These are phyloP conservation scores for Ctenosaura bakeri DNA, from an alignment of 2,797 vertebrate genomes.

Conservation along the genomic window DNA sequence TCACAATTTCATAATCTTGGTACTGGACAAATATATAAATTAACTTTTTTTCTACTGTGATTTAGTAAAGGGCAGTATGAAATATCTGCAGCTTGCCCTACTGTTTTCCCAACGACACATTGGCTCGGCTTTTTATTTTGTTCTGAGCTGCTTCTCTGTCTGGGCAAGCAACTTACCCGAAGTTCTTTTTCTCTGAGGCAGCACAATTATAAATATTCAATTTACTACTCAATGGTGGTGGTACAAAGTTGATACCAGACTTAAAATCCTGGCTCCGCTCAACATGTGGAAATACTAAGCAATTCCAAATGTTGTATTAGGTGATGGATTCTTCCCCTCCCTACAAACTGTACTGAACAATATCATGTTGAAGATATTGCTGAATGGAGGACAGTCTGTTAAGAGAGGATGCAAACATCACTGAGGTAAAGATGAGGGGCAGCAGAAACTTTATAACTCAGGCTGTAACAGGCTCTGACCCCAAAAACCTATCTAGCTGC, in stretches of 20 bases:
- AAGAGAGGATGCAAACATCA: background rate
- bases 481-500: no score
- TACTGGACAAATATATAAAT: background rate
- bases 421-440: background rate
- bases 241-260: slow-evolving; percentile 18
- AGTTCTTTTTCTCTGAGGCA: slow-evolving; percentile 6
- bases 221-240: slow-evolving; percentile 9
- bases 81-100: background rate
- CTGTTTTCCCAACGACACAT: background rate
- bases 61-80: background rate
- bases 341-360: slow-evolving; percentile 12
- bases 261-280: slow-evolving; percentile 22
- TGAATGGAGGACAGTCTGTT: background rate
- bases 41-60: background rate
- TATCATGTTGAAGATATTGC: background rate
- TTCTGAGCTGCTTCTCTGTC: background rate
- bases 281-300: slow-evolving; percentile 35
- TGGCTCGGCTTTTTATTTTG: slow-evolving; percentile 4
- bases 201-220: slow-evolving; percentile 30
- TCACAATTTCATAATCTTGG: background rate
- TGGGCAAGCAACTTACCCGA: background rate
- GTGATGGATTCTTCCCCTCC: background rate
- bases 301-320: slow-evolving; percentile 28
- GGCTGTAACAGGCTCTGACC: no score
- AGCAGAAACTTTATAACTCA: background rate